Evolutionary conservation across 2,888 invertebrate species (phyloP), one percentile per base, ranked within the genome.

Genomic region (Graphium colonna): DNA sequence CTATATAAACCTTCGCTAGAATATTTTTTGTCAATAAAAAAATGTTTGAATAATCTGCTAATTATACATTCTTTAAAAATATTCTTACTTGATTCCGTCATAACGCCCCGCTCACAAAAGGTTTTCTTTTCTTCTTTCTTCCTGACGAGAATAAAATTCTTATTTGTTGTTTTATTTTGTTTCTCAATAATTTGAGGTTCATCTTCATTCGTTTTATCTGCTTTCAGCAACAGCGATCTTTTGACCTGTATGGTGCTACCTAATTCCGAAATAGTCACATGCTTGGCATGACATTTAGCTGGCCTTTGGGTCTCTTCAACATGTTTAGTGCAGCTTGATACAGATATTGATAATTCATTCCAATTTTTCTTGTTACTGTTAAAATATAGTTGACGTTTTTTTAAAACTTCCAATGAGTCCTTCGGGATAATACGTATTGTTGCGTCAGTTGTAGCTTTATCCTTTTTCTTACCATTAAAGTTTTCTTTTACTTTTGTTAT

Each of bases 361-460:
- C 82, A 82, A 46, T 72, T 66, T 0, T 69, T 61, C 52, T 72
- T 82, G 16, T 71, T 69, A 41, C 72, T 75, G 0, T 51, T 18
- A 1, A 80, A 77, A 40, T 84, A 82, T 10, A 76, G 49, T 58
- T 72, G 77, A 55, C 86, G 69, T 44, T 61, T 75, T 45, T 67
- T 84, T 16, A 67, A 75, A 1, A 86, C 86, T 69, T 79, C 81
- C 0, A 82, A 51, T 1, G 87, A 86, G 65, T 87, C 86, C 64
- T 86, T 86, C 0, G 85, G 83, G 1, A 64, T 38, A 0, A 73
- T 15, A 41, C 82, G 69, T 49, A 54, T 71, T 3, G 40, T 58
- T 53, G 55, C 21, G 60, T 47, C 64, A 41, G 36, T 60, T 16
- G 55, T 42, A 15, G 42, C 50, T 1, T 64, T 68, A 5, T 58